Percentiles rank a stretch among this genome's conserved stretches.
Conservation (phyloP, 2,113 vertebrate genomes). For the Aegithalos caudatus region DNA sequence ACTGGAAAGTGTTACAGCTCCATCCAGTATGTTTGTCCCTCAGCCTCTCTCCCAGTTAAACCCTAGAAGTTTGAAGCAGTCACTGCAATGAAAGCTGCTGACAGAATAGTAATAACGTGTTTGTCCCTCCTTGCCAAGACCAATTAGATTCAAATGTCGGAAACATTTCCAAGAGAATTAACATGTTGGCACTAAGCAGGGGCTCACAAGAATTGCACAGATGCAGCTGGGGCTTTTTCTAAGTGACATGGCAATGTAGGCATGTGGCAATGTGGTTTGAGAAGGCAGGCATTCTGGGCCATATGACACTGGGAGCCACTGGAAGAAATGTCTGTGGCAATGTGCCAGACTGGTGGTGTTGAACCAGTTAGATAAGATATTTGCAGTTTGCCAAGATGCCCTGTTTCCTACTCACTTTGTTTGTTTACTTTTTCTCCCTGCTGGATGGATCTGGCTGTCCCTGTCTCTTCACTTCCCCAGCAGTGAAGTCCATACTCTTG, state of each 20-base stretch:
- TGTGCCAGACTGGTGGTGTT: not conserved
- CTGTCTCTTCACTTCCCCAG: not conserved
- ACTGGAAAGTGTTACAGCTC: not conserved
- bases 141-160: not conserved
- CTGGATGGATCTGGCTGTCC: not conserved
- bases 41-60: not conserved
- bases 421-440: not conserved
- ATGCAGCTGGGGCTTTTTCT: not conserved
- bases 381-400: not conserved
- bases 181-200: not conserved
- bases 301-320: rapidly evolving
- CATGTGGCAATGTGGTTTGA: not conserved
- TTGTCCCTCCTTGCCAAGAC: not conserved
- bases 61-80: not conserved
- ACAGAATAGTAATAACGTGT: not conserved
- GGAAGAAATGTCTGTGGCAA: not conserved
- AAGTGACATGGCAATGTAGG: not conserved
- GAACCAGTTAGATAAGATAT: not conserved
- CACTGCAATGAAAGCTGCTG: not conserved
- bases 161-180: conserved; percentile 12
- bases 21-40: not conserved
- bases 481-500: not conserved
- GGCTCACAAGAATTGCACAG: not conserved
- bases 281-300: not conserved
- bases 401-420: not conserved